These are phyloP conservation scores for Chymomyza amoena DNA, from an alignment of 2,888 invertebrate species.

Conservation along the genomic window DNA sequence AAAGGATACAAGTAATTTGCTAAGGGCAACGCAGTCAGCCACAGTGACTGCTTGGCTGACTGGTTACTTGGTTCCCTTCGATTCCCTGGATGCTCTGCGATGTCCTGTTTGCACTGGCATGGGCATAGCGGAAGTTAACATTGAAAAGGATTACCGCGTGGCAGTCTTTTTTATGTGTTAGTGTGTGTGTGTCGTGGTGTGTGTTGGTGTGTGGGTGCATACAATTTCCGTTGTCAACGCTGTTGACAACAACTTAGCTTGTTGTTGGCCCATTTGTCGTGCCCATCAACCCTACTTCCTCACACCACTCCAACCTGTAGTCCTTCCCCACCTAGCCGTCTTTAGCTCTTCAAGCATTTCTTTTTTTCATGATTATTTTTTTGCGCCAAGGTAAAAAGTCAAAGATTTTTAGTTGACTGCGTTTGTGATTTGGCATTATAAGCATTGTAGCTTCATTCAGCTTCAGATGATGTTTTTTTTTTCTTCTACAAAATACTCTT, in stretches of 20 bases:
- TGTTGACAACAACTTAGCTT: not conserved
- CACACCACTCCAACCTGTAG: too few relatives aligned
- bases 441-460: slow-evolving; percentile 23
- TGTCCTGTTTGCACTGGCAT: slow-evolving; percentile 9
- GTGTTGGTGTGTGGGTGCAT: not conserved
- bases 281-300: slow-evolving; percentile 33
- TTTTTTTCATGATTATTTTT: slow-evolving; percentile 49
- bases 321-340: slow-evolving; percentile 52
- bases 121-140: slow-evolving; percentile 66
- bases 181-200: not conserved
- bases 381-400: slow-evolving; percentile 63
- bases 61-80: not conserved
- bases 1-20: slow-evolving; percentile 74
- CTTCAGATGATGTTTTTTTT: slow-evolving; percentile 12
- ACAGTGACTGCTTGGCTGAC: not conserved
- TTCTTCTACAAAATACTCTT: slow-evolving; percentile 4
- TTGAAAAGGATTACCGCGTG: slow-evolving; percentile 71
- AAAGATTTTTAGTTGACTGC: slow-evolving; percentile 57
- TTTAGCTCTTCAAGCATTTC: slow-evolving; percentile 9
- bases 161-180: slow-evolving; percentile 20
- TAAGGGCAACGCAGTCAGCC: slow-evolving; percentile 46
- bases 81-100: not conserved
- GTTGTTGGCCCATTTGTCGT: not conserved
- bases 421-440: slow-evolving; percentile 42
- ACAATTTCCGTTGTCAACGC: not conserved